Conservation (phyloP, 2,888 invertebrate genomes). For the Micoletzkya japonica region DNA sequence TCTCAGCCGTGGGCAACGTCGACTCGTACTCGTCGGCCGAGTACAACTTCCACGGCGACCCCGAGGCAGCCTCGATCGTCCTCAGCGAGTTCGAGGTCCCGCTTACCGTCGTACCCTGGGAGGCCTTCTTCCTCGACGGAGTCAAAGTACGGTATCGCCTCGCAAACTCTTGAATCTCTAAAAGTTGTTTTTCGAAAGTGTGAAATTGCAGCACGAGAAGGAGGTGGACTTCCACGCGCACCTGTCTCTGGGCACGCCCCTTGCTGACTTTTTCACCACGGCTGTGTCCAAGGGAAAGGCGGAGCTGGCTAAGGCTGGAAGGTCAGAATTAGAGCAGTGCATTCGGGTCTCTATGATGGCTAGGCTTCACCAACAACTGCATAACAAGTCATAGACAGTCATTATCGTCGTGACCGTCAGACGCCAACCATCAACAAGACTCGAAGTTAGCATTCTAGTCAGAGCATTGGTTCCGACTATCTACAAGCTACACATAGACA, state of each 20-base stretch:
- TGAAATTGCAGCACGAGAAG: conserved; percentile 34
- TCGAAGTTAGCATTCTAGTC: too few species aligned
- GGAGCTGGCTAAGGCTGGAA: conserved; percentile 23
- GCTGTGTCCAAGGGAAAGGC: conserved; percentile 9
- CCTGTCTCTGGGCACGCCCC: conserved; percentile 34
- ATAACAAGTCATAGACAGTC: too few species aligned
- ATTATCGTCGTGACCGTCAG: too few species aligned
- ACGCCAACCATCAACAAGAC: too few species aligned
- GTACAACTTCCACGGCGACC: conserved; percentile 79
- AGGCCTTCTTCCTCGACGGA: conserved; percentile 64
- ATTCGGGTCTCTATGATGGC: not conserved
- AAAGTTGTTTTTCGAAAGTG: not conserved
- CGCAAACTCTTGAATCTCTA: not conserved
- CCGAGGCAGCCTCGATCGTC: conserved; percentile 78
- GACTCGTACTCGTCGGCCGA: conserved; percentile 70
- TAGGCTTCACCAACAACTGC: not conserved
- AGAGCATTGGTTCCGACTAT: too few species aligned
- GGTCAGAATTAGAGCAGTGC: too few species aligned
- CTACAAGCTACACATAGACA: too few species aligned
- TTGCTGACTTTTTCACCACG: conserved; percentile 17
- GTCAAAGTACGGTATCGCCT: conserved; percentile 31
- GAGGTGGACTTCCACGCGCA: conserved; percentile 46
- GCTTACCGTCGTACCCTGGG: conserved; percentile 76
- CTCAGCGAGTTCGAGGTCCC: conserved; percentile 71
- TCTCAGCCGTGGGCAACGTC: conserved; percentile 64